Percentiles rank a stretch among this genome's conserved stretches.
These are phyloP conservation scores for Paracentrotus lividus DNA, from an alignment of 53 echinoderm and acorn worm genomes.

Conservation along the genomic window DNA sequence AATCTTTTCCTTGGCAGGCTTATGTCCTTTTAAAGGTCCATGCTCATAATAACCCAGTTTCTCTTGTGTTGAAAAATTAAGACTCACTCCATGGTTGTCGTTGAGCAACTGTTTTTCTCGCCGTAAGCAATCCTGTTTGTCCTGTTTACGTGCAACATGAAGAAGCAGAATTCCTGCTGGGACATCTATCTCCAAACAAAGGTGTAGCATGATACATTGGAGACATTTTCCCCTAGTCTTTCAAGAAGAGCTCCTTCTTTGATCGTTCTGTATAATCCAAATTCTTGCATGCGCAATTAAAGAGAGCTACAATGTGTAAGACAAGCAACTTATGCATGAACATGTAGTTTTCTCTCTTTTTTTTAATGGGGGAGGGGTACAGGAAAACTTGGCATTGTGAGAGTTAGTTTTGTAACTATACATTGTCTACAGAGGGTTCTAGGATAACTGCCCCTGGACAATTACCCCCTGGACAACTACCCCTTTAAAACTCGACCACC, in stretches of 20 bases:
- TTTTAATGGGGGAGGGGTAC: not conserved
- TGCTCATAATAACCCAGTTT: not conserved
- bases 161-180: conserved; percentile 35
- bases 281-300: not conserved
- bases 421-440: too few species aligned
- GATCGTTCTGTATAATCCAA: not conserved
- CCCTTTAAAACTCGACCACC: too few species aligned
- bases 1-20: not conserved
- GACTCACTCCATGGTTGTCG: not conserved
- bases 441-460: not conserved
- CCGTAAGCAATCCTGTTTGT: not conserved
- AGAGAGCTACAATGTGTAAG: not conserved
- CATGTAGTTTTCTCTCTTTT: not conserved
- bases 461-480: not conserved
- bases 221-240: not conserved
- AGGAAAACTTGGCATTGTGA: not conserved
- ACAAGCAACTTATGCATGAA: not conserved
- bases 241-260: not conserved
- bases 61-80: not conserved
- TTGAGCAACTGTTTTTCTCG: not conserved
- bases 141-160: not conserved
- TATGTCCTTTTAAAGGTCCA: not conserved
- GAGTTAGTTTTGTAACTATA: not conserved
- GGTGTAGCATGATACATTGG: not conserved
- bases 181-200: conserved; percentile 24